phyloP scores from a whole-genome alignment of 1,140 invertebrate species.

The Pachyrhynchus sulphureomaculatus region DNA sequence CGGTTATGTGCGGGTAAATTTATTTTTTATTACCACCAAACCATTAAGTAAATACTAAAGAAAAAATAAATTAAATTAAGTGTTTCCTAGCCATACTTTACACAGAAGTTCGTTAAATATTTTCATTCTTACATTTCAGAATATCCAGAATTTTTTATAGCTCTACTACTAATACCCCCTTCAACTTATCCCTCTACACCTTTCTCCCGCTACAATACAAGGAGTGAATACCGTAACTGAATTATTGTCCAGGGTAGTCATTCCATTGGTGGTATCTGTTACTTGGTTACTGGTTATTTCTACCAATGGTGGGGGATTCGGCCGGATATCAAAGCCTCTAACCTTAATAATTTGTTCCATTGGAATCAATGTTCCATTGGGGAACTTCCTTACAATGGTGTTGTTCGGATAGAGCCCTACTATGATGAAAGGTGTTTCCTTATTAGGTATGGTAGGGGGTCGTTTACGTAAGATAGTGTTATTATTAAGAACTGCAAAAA shows the following conservation, averaged over 20 bases:
- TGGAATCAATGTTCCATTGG: slow-evolving; percentile 71
- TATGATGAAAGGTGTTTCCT: slow-evolving; percentile 68
- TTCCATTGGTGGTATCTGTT: slow-evolving; percentile 39
- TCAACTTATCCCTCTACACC: not conserved
- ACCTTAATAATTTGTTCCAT: slow-evolving; percentile 55
- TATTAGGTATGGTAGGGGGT: slow-evolving; percentile 65
- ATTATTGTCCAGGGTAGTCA: slow-evolving; percentile 15
- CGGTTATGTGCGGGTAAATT: too few relatives aligned
- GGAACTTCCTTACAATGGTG: slow-evolving; percentile 70
- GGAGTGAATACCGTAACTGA: slow-evolving; percentile 46
- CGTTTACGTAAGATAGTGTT: slow-evolving; percentile 73
- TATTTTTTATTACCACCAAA: too few relatives aligned
- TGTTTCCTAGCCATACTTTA: too few relatives aligned
- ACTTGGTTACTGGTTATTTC: slow-evolving; percentile 53
- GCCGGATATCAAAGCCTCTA: slow-evolving; percentile 51
- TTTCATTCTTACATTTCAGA: too few relatives aligned
- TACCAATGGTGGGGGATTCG: slow-evolving; percentile 47
- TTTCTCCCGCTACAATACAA: slow-evolving; percentile 41
- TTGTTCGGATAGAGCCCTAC: slow-evolving; percentile 72
- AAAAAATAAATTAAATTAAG: too few relatives aligned
- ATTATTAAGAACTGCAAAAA: slow-evolving; percentile 71
- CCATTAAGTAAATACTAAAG: too few relatives aligned
- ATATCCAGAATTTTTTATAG: slow-evolving; percentile 14
- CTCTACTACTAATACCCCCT: not conserved
- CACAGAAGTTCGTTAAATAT: too few relatives aligned